Base-by-base conservation (phyloP, 2,888 invertebrate genomes). In the Dynastes maya region DNA sequence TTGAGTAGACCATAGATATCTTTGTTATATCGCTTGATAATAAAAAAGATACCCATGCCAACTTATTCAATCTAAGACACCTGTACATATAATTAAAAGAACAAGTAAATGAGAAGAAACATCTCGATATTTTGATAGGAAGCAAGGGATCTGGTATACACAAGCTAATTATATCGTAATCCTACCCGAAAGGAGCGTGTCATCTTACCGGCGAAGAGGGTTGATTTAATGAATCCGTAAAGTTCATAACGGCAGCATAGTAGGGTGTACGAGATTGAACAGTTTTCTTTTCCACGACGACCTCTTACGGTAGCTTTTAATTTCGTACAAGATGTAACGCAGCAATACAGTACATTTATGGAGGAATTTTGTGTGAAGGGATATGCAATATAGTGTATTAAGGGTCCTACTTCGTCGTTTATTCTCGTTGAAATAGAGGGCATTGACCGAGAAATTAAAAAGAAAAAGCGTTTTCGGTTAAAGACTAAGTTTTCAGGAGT, bases 111-210 rank as follows among this genome's bases (percentile, higher is more conserved):
- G 45, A 11, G 9, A 11, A 45, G 45, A 45, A 8, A 58, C 5
- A 58, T 58, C 55, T 22, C 8, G 63, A 63, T 32, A 63, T 29
- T 11, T 32, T 63, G 29, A 32, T 13, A 13, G 6, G 29, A 13
- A 32, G 27, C 29, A 1, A 27, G 13, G 63, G 27, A 63, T 63
- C 63, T 13, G 29, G 63, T 63, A 13, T 58, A 22, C 29, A 32
- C 63, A 29, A 32, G 61, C 61, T 74, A 74, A 74, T 74, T 74
- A 74, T 61, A 45, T 74, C 61, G 72, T 74, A 74, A 74, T 74
- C 61, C 45, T 61, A 74, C n/a, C 61, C 61, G 49, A 61, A 49
- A 45, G n/a, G 29, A 74, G 13, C 16, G 72, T 74, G 72, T 74
- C 72, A 49, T 22, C 22, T 74, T 74, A 63, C 61, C 45, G 22